These are phyloP conservation scores for Atrichornis clamosus DNA, from an alignment of 2,113 vertebrate species.

Conservation along the genomic window DNA sequence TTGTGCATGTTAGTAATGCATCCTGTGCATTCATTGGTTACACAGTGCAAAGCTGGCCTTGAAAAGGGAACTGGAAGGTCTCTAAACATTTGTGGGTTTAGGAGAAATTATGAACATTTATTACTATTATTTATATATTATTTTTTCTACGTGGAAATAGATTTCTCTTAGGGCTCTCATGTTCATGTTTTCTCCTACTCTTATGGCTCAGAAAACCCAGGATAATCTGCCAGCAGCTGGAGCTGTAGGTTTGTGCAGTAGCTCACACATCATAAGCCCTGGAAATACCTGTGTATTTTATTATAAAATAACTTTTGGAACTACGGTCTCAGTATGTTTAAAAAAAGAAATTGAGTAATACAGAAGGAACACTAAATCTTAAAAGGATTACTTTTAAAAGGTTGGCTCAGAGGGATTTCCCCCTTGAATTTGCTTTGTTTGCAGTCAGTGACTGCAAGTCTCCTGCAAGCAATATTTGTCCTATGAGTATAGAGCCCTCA, in stretches of 20 bases:
- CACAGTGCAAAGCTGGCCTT: neutral
- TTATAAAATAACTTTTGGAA: neutral
- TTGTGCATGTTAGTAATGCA: neutral
- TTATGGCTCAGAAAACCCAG: neutral
- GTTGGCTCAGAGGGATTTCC: neutral
- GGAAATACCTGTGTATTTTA: neutral
- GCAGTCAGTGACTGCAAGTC: neutral
- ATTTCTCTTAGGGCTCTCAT: neutral
- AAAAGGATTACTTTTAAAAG: neutral
- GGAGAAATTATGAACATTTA: neutral
- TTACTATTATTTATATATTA: neutral
- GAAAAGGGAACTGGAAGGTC: neutral
- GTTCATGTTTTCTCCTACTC: neutral
- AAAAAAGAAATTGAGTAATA: neutral
- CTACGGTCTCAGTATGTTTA: neutral
- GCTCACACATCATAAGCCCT: neutral
- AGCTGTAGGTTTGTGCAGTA: neutral
- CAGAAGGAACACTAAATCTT: neutral
- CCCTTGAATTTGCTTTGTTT: neutral
- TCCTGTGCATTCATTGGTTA: neutral
- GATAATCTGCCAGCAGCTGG: constrained; percentile 6
- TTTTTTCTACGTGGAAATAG: neutral
- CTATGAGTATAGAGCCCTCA: neutral
- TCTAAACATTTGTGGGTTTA: neutral
- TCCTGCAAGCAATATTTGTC: neutral